phyloP scores from a whole-genome alignment of 2,797 vertebrate genomes.

The Loriculus beryllinus region DNA sequence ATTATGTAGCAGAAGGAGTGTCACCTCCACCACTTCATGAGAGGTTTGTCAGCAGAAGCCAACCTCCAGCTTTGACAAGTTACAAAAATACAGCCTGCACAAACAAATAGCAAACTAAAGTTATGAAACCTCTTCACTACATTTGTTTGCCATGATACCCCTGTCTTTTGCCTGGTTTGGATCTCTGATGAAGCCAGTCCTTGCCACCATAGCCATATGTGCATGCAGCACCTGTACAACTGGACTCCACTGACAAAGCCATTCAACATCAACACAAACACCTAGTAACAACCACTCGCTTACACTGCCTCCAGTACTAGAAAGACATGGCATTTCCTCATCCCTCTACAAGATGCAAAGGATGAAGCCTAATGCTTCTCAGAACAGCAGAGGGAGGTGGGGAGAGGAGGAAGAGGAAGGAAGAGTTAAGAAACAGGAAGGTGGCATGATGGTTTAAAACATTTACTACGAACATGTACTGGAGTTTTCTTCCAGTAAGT shows the following conservation, averaged over 20 bases:
- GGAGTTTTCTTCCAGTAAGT: neutral
- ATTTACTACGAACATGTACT: neutral
- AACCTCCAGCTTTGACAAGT: neutral
- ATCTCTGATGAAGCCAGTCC: neutral
- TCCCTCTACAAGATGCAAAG: neutral
- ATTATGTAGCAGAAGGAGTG: neutral
- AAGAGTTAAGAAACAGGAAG: conserved; percentile 44
- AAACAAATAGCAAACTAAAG: neutral
- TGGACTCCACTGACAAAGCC: neutral
- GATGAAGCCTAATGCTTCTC: neutral
- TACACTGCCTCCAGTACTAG: neutral
- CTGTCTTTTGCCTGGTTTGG: neutral
- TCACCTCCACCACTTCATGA: neutral
- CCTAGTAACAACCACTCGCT: neutral
- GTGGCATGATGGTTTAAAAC: neutral
- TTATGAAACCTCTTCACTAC: neutral
- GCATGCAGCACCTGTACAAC: neutral
- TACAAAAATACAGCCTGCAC: neutral
- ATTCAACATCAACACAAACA: fast-evolving
- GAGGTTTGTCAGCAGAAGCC: neutral
- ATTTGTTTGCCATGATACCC: fast-evolving
- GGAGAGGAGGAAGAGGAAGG: conserved; percentile 2
- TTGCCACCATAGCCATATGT: neutral
- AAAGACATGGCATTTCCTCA: neutral
- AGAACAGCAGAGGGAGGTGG: neutral